Base-by-base conservation (phyloP, 2,888 invertebrate genomes). In the Oscheius myriophilus region DNA sequence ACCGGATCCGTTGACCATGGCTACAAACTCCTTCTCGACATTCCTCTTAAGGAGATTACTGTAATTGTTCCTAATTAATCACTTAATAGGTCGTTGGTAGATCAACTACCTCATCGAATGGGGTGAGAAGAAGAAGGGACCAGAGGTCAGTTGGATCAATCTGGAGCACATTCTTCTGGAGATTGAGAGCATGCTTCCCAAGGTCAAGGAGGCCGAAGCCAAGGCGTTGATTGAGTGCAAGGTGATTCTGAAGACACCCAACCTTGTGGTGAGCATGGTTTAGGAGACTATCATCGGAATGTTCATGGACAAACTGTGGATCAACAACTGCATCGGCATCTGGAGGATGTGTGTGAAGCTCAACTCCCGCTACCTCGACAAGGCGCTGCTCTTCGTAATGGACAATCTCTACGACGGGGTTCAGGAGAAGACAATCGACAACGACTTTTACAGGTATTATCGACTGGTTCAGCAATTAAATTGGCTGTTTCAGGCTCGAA, bases 301-400 rank as follows among this genome's bases (percentile, higher is more conserved):
- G n/a, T 16, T 61, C n/a, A 14, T n/a, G n/a, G 14, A 49, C n/a
- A 46, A 49, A 18, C 14, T 33, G 3, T 33, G 16, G 16, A 26
- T 16, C 11, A 16, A 18, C 16, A 61, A 61, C 39, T 61, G 61
- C 18, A 46, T 61, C 49, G 61, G 61, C 12, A n/a, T 61, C 26
- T 61, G 61, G 61, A 26, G 33, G n/a, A 25, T 49, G 46, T n/a
- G 33, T 16, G 14, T 9, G 4, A 46, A 49, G 14, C 61, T 61
- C n/a, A 33, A 39, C 11, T 61, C 61, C n/a, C 16, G 2, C 6
- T 39, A 46, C 33, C 18, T 2, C 1, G 16, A 16, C 18, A 18
- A 46, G 49, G 49, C 49, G 12, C 14, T 33, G 2, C 12, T 33
- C 14, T 61, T 49, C 39, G 25, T 45, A 21, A 18, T 61, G 16